Percentiles rank a stretch among this genome's conserved stretches.
phyloP scores from a whole-genome alignment of 1,140 invertebrate genomes.

The Brachionus plicatilis region DNA sequence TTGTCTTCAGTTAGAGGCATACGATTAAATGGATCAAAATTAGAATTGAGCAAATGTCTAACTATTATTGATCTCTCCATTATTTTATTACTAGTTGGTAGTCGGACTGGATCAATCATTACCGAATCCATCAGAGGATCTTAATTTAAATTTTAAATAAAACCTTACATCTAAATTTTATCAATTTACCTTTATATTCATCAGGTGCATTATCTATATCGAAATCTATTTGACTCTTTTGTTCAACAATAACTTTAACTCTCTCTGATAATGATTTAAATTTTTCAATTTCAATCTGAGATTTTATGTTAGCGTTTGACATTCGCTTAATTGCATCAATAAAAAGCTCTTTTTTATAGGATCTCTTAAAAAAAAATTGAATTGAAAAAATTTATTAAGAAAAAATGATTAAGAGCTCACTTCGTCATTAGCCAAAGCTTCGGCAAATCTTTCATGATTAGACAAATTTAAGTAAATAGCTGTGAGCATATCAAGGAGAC shows the following conservation, averaged over 20 bases:
- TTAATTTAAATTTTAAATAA: conserved; percentile 46
- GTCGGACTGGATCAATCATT: conserved; percentile 87
- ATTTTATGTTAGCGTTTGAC: conserved; percentile 74
- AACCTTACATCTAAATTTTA: neutral
- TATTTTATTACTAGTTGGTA: conserved; percentile 80
- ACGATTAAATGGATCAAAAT: conserved; percentile 92
- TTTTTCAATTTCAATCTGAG: conserved; percentile 68
- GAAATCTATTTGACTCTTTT: conserved; percentile 63
- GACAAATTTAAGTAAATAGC: conserved; percentile 94
- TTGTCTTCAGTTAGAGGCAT: conserved; percentile 83
- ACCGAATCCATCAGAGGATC: conserved; percentile 95
- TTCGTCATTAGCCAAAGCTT: conserved; percentile 79
- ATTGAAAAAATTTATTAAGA: neutral
- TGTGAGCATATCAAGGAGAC: conserved; percentile 79
- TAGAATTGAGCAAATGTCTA: conserved; percentile 84
- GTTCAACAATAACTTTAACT: conserved; percentile 71
- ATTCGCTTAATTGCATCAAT: conserved; percentile 76
- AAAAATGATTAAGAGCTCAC: conserved; percentile 10
- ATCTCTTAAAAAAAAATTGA: conserved; percentile 64
- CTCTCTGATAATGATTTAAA: conserved; percentile 73
- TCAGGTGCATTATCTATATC: conserved; percentile 93
- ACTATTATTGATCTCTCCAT: conserved; percentile 92
- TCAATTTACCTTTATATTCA: conserved; percentile 66
- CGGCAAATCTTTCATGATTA: conserved; percentile 74
- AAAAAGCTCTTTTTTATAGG: conserved; percentile 84